Evolutionary conservation across 2,888 invertebrate species (phyloP).

Genomic region (Drosophila paranaensis): DNA sequence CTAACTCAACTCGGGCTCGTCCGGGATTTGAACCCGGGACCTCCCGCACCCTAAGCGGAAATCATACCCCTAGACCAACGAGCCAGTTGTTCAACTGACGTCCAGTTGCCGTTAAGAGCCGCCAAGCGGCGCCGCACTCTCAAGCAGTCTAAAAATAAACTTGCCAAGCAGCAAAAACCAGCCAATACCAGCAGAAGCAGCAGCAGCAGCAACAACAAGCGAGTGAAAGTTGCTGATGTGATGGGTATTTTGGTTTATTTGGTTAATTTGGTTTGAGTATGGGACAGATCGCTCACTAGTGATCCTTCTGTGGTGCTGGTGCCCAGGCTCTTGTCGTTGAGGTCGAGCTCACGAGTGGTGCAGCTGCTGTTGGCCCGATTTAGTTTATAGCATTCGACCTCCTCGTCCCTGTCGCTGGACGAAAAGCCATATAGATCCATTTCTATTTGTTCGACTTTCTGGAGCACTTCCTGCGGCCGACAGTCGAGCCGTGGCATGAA

Average conservation of each 20-base stretch:
- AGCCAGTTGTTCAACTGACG: constrained; percentile 62
- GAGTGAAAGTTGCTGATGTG: constrained; percentile 40
- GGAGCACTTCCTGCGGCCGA: not conserved
- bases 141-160: constrained; percentile 18
- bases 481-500: too few species aligned
- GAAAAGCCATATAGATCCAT: not conserved
- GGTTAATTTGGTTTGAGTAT: too few species aligned
- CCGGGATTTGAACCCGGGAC: constrained; percentile 86
- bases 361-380: not conserved
- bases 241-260: not conserved
- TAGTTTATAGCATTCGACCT: not conserved
- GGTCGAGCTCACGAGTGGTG: not conserved
- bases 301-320: not conserved
- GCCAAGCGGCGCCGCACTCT: not conserved
- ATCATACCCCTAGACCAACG: constrained; percentile 86
- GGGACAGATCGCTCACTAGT: not conserved
- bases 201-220: not conserved
- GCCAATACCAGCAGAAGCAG: not conserved
- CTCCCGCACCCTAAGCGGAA: constrained; percentile 86
- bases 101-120: not conserved
- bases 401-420: not conserved
- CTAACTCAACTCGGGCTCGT: constrained; percentile 82
- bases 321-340: not conserved
- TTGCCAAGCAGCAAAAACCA: constrained; percentile 13
- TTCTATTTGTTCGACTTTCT: not conserved